Evolutionary conservation across 2,888 invertebrate species (phyloP).

Genomic region (Sarcophaga variegata): DNA sequence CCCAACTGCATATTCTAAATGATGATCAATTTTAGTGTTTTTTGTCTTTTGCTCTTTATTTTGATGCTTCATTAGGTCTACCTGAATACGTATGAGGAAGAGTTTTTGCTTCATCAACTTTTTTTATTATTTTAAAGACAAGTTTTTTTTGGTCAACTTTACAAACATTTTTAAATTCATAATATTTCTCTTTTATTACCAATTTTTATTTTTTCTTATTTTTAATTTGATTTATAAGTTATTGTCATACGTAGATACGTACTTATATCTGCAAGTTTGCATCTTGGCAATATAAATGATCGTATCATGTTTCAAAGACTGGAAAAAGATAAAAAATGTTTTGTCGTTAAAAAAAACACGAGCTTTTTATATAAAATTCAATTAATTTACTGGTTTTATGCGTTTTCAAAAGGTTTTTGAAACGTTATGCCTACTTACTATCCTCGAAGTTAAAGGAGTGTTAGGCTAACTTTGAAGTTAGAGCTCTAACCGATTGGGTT

Average conservation of each 20-base stretch:
- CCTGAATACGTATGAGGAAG: constrained; percentile 45
- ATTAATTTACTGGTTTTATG: no score
- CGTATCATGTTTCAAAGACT: not conserved
- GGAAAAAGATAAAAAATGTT: not conserved
- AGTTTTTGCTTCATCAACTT: constrained; percentile 9
- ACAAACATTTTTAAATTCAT: not conserved
- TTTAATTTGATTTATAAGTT: not conserved
- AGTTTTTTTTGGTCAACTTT: not conserved
- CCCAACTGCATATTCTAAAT: constrained; percentile 57
- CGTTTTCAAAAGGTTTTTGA: constrained; percentile 21
- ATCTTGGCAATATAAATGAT: constrained; percentile 37
- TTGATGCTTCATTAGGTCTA: not conserved
- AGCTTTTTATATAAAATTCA: not conserved
- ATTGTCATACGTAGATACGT: not conserved
- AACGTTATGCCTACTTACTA: not conserved
- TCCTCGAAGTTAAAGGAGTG: not conserved
- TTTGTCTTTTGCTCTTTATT: not conserved
- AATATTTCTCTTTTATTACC: constrained; percentile 10
- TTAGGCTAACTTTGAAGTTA: no score
- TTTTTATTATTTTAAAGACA: not conserved
- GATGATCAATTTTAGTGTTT: constrained; percentile 33
- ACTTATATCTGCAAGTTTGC: constrained; percentile 23
- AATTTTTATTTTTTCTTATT: constrained; percentile 15
- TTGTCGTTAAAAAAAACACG: not conserved
- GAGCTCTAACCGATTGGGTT: no score